Evolutionary conservation across 2,797 vertebrate genomes (phyloP), one percentile per base, ranked within the genome.

Genomic region (Morelia viridis): DNA sequence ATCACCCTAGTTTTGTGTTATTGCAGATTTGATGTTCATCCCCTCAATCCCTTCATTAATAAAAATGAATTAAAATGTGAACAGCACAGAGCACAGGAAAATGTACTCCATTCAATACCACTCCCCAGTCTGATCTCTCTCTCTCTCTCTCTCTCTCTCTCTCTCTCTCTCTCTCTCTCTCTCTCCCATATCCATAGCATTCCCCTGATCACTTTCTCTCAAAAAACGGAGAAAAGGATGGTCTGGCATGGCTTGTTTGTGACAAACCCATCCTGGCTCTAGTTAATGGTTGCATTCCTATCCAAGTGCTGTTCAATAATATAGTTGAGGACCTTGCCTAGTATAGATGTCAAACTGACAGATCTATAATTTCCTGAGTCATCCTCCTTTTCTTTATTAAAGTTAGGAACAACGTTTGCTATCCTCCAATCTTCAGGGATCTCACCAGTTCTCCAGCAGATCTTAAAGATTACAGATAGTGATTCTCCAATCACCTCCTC

Each of bases 91-190:
- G 71, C 35, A 41, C 31, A 76, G 35, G 71, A 76, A 41, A 41
- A 17, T 76, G 41, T 76, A 76, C 17, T 41, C 41, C 68, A 76
- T 76, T 76, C 71, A 76, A 22, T 76, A 76, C 7, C 19, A 76
- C 41, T 76, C 35, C 71, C 71, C 41, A 76, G 19, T 76, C 19
- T 41, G 19, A 41, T 10, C n/a, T n/a, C n/a, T 41, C 3, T 41
- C 41, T 41, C 0, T 41, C 41, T 41, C 0, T 41, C 41, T 41
- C 0, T 41, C 41, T 41, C 0, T 41, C 41, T 41, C 0, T 41
- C 41, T 41, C 0, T 41, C 41, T 41, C 0, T 41, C 41, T 41
- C 0, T 41, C 41, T 41, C 0, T 41, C 41, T 35, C 1, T 35
- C 35, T 35, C 1, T 1, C 35, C 35, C 13, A 71, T 3, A 76